Evolutionary conservation across 92 coral and sea anemone species (phyloP).

Genomic region (Zoanthus gigantus): DNA sequence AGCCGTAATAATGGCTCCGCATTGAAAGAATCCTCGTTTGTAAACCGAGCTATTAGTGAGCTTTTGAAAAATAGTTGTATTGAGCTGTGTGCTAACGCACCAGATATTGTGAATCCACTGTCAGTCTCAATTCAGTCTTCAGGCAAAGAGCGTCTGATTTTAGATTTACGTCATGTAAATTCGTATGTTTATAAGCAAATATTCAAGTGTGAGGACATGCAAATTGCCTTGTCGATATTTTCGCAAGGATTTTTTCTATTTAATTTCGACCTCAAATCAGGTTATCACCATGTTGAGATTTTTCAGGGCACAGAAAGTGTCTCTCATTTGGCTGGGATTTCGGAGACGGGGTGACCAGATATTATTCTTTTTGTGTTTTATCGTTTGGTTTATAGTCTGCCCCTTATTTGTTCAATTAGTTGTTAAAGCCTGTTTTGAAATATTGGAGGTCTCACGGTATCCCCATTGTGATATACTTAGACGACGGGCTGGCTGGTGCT

Average conservation of each 20-base stretch:
- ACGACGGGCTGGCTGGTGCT: no score
- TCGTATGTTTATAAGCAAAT: conserved; percentile 17
- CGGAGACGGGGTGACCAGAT: background rate
- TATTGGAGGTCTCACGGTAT: conserved; percentile 51
- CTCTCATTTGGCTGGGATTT: background rate
- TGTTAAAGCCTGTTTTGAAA: conserved; percentile 37
- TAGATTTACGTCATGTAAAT: background rate
- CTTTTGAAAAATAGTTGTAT: no score
- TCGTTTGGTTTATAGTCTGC: background rate
- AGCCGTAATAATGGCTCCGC: background rate
- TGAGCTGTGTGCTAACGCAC: no score
- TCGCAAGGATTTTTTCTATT: conserved; percentile 18
- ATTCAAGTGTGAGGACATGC: background rate
- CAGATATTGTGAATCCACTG: background rate
- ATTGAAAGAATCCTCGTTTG: no score
- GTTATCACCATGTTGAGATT: background rate
- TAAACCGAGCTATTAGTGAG: no score
- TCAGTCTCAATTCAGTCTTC: conserved; percentile 4
- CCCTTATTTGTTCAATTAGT: conserved; percentile 45
- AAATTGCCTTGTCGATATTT: background rate
- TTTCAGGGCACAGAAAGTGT: conserved; percentile 20
- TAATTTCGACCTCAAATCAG: conserved; percentile 5
- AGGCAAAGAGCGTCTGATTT: no score
- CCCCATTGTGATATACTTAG: background rate
- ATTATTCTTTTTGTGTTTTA: background rate